Evolutionary conservation across 2,888 invertebrate species (phyloP).

Genomic region (Caenorhabditis afra): DNA sequence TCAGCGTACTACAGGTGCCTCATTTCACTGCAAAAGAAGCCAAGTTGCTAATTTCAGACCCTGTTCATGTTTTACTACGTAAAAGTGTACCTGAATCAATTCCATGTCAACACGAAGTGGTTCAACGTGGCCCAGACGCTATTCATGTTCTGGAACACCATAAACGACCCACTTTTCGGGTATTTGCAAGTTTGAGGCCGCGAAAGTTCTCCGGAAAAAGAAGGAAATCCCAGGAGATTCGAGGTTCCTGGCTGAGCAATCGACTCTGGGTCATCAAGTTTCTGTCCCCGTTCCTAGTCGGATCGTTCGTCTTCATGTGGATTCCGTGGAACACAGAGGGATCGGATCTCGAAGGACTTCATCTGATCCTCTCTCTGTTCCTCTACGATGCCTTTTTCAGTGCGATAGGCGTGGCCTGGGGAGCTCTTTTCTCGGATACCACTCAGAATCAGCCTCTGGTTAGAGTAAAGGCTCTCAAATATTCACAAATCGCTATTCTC

Average conservation of each 20-base stretch:
- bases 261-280: conserved; percentile 81
- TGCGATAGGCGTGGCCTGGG: conserved; percentile 79
- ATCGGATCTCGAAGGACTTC: conserved; percentile 80
- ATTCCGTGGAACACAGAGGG: conserved; percentile 65
- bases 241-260: conserved; percentile 79
- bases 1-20: conserved; percentile 67
- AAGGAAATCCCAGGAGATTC: conserved; percentile 60
- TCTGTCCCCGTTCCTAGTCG: conserved; percentile 81
- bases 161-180: conserved; percentile 83
- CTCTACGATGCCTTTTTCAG: conserved; percentile 82
- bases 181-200: conserved; percentile 77
- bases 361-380: conserved; percentile 81
- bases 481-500: conserved; percentile 78
- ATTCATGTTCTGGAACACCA: conserved; percentile 82
- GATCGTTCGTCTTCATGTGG: conserved; percentile 81
- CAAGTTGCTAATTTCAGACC: conserved; percentile 71
- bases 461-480: conserved; percentile 81
- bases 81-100: conserved; percentile 81
- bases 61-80: conserved; percentile 82
- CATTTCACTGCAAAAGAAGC: background rate
- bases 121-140: conserved; percentile 82
- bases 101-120: conserved; percentile 81
- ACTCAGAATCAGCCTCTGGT: conserved; percentile 77
- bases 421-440: conserved; percentile 77
- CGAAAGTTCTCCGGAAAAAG: background rate